These are phyloP conservation scores for Ormyrus pomaceus DNA, from an alignment of 2,888 invertebrate genomes.

Conservation along the genomic window DNA sequence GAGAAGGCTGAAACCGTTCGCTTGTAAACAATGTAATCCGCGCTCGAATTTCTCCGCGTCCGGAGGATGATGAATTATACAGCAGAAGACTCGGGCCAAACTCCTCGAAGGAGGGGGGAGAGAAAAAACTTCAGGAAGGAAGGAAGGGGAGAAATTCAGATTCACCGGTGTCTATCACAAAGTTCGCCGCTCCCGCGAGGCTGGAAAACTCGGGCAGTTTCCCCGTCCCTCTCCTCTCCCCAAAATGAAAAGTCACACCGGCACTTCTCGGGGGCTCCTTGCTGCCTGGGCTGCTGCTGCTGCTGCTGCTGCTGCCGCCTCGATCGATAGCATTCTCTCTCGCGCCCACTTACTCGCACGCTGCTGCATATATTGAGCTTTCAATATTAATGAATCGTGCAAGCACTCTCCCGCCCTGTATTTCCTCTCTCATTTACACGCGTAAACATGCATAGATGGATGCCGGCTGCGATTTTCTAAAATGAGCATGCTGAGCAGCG, in stretches of 20 bases:
- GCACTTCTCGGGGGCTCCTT: neutral
- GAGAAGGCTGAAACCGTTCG: neutral
- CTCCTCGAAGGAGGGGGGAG: neutral
- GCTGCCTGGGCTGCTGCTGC: neutral
- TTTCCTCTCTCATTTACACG: neutral
- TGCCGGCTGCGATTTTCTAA: no score
- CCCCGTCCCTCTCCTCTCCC: neutral
- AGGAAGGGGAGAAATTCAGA: constrained; percentile 44
- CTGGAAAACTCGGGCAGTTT: constrained; percentile 48
- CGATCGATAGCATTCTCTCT: constrained; percentile 15
- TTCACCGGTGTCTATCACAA: constrained; percentile 44
- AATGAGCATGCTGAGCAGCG: no score
- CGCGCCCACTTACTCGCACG: constrained; percentile 9
- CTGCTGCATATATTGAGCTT: neutral
- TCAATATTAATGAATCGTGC: constrained; percentile 22
- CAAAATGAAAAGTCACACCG: constrained; percentile 42
- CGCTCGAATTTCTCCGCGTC: constrained; percentile 1
- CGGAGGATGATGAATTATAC: constrained; percentile 27
- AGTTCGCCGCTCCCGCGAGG: constrained; percentile 50
- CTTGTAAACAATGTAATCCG: constrained; percentile 33
- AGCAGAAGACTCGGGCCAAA: neutral
- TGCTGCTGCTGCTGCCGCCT: neutral
- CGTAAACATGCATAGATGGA: neutral
- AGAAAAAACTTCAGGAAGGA: neutral
- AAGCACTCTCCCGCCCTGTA: neutral